A percentile compares a stretch with the other conserved stretches of the same genome.
phyloP scores from a whole-genome alignment of 2,113 vertebrate genomes.

The Petrocephalus microphthalmus region DNA sequence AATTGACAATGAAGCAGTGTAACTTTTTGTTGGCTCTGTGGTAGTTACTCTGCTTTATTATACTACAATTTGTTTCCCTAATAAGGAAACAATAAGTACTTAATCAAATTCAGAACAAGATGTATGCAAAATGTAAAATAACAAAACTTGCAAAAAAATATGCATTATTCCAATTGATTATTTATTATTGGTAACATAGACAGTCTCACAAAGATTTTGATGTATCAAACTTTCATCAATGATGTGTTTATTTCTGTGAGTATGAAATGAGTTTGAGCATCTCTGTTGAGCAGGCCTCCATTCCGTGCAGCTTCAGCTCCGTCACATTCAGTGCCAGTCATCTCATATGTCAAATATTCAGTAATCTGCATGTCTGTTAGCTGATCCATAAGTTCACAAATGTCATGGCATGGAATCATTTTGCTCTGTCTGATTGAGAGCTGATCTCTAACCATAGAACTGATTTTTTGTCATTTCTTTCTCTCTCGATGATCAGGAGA shows the following conservation, averaged over 20 bases:
- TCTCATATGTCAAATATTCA: constrained; percentile 12
- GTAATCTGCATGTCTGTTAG: constrained; percentile 16
- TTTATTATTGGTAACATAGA: no score
- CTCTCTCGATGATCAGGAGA: constrained; percentile 73
- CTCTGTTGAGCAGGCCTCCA: neutral
- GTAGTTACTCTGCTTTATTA: neutral
- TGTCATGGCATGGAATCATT: constrained; percentile 11
- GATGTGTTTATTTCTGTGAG: neutral
- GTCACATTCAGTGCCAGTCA: constrained; percentile 24
- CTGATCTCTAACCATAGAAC: neutral
- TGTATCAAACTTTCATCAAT: neutral
- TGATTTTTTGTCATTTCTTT: constrained; percentile 41
- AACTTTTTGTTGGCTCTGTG: neutral
- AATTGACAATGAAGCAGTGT: no score
- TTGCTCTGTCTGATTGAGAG: neutral
- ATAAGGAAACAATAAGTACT: neutral
- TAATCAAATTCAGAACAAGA: neutral
- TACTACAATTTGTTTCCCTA: neutral
- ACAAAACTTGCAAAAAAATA: neutral
- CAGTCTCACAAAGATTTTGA: neutral
- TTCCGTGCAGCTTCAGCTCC: constrained; percentile 5
- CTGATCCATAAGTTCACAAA: neutral
- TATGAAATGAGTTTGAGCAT: neutral
- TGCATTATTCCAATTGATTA: no score
- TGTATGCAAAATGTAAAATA: neutral